Evolutionary conservation across 2,888 invertebrate genomes (phyloP), one percentile per base, ranked within the genome.

Genomic region (Tetranychus piercei): DNA sequence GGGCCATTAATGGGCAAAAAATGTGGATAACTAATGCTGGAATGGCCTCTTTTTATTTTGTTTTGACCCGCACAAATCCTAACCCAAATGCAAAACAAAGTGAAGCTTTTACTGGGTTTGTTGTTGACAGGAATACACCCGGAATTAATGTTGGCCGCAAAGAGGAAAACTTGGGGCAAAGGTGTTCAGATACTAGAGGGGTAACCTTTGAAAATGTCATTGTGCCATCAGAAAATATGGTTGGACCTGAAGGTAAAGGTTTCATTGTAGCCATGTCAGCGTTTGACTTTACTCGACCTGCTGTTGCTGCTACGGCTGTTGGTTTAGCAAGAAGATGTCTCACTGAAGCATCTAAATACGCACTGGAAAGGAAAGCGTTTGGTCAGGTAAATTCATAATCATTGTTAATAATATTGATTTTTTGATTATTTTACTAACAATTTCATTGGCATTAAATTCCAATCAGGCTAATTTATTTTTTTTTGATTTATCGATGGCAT

Each of bases 1-100:
- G 90, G 85, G 88, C 97, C 77, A 81, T 97, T 43, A 87, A 94
- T 82, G 97, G 74, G 9, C 92, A 93, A 20, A 97, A 97, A 84
- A 97, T 99, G 97, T 99, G 97, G 97, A 97, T 99, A 81, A 99
- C 97, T 73, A 95, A 95, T 82, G 96, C 94, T 55, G 95, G 94
- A 71, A 90, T 92, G 15, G 15, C 75, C 45, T 74, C 92, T 83
- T 97, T 92, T 92, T 90, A 92, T 83, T 97, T 95, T 82, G 91
- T 97, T 71, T 84, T 97, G 78, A 94, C 96, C 0, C 87, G 95
- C 77, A 93, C 95, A 0, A 88, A 92, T 83, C 88, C 92, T 0
- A 93, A 97, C 82, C 94, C 94, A 6, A 94, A 94, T 83, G 87
- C 87, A 76, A 88, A 95, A 0, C 88, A 94, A 6, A 87, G 88